These are phyloP conservation scores for Gambusia yucatana DNA, from an alignment of 2,797 vertebrate species.

Conservation along the genomic window DNA sequence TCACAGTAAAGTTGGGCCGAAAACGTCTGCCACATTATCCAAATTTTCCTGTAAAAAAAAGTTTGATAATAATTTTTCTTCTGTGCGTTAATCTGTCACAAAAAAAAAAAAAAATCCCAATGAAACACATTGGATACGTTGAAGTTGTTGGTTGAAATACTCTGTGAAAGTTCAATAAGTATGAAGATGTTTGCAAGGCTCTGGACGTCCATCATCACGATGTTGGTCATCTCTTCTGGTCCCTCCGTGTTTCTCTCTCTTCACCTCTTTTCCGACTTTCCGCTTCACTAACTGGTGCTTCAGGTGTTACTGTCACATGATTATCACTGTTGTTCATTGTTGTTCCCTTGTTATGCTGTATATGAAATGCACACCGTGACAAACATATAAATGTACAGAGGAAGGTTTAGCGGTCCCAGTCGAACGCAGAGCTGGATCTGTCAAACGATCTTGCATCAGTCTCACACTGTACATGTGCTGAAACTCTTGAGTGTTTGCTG, in stretches of 20 bases:
- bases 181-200: not conserved
- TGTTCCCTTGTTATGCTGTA: slow-evolving; percentile 12
- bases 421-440: not conserved
- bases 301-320: slow-evolving; percentile 53
- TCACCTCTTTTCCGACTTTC: slow-evolving; percentile 43
- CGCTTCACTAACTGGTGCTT: slow-evolving; percentile 61
- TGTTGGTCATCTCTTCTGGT: slow-evolving; percentile 45
- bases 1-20: not conserved
- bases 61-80: not conserved
- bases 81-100: not conserved
- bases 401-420: slow-evolving; percentile 19
- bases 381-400: slow-evolving; percentile 1
- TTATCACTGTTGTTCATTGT: slow-evolving; percentile 24
- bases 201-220: slow-evolving; percentile 25
- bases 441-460: not conserved
- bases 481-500: slow-evolving; percentile 12
- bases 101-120: not conserved
- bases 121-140: not conserved
- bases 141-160: not conserved
- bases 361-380: slow-evolving; percentile 6
- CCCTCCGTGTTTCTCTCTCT: slow-evolving; percentile 42
- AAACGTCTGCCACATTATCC: not conserved
- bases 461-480: not conserved
- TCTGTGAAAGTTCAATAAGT: not conserved
- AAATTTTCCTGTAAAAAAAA: not conserved